A percentile compares a stretch with the other conserved stretches of the same genome.
phyloP scores from a whole-genome alignment of 2,888 invertebrate genomes.

The Caenorhabditis sp. region DNA sequence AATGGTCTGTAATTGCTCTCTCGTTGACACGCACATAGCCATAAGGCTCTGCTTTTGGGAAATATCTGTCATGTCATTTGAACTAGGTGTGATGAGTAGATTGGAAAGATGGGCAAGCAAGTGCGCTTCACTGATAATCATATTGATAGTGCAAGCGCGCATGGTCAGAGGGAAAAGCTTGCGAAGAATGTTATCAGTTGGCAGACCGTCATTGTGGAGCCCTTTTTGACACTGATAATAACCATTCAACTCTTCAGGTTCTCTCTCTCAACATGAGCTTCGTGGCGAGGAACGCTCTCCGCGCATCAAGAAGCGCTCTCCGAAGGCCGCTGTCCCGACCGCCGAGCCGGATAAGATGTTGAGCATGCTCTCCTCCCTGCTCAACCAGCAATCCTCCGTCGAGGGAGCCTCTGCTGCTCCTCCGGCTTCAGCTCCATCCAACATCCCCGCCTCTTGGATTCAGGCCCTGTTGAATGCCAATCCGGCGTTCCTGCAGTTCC shows the following conservation, averaged over 20 bases:
- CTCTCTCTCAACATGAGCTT: conserved; percentile 62
- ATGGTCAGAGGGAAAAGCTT: too few relatives aligned
- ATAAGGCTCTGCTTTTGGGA: too few relatives aligned
- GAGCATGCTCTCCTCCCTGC: too few relatives aligned
- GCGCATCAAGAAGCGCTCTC: conserved; percentile 16
- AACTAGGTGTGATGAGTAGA: too few relatives aligned
- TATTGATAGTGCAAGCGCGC: neutral
- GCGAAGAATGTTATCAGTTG: too few relatives aligned
- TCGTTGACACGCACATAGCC: too few relatives aligned
- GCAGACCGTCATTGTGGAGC: neutral
- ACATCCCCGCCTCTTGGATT: conserved; percentile 13
- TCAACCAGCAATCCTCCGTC: too few relatives aligned
- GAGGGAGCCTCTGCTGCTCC: neutral
- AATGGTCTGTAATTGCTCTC: too few relatives aligned
- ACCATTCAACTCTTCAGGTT: too few relatives aligned
- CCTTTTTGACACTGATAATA: too few relatives aligned
- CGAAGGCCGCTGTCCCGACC: neutral
- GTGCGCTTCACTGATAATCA: neutral
- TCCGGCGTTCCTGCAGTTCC: conserved; percentile 5
- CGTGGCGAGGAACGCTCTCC: conserved; percentile 47
- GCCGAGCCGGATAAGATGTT: neutral
- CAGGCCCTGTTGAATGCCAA: neutral
- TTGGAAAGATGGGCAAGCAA: neutral
- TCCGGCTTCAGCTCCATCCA: neutral
- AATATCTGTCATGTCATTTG: too few relatives aligned